Conservation (phyloP, 2,888 invertebrate species). For the Alcis repandata region DNA sequence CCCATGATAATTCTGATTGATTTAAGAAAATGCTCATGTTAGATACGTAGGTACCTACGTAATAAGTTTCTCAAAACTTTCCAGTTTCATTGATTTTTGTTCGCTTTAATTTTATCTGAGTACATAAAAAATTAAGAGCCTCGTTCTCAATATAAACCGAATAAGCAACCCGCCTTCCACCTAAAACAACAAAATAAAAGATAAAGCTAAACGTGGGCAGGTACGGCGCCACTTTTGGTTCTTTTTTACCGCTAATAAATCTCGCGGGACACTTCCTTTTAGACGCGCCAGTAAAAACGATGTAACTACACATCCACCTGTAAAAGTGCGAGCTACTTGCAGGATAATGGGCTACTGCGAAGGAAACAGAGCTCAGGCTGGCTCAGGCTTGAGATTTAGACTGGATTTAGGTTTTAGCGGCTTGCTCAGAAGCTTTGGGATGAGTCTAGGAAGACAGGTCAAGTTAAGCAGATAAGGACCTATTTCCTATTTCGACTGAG, state of each 20-base stretch:
- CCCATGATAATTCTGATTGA: too few relatives aligned
- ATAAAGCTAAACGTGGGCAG: slow-evolving; percentile 20
- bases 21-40: too few relatives aligned
- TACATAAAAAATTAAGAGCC: too few relatives aligned
- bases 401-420: background rate
- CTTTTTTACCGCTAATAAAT: slow-evolving; percentile 37
- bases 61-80: too few relatives aligned
- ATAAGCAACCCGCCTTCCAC: background rate
- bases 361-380: slow-evolving; percentile 4
- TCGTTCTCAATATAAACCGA: background rate
- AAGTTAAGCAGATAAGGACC: too few relatives aligned
- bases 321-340: slow-evolving; percentile 29
- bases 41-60: too few relatives aligned
- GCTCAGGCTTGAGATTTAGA: background rate
- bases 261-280: slow-evolving; percentile 39
- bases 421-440: too few relatives aligned
- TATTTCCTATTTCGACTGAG: too few relatives aligned
- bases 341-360: slow-evolving; percentile 15
- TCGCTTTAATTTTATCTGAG: too few relatives aligned
- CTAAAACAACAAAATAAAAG: slow-evolving; percentile 32
- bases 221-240: slow-evolving; percentile 19
- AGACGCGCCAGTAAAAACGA: slow-evolving; percentile 27
- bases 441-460: too few relatives aligned
- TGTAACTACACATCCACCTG: slow-evolving; percentile 25
- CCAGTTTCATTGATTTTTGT: too few relatives aligned